A percentile compares a stretch with the other conserved stretches of the same genome.
phyloP scores from a whole-genome alignment of 2,888 invertebrate genomes.

The Proisotoma minuta region DNA sequence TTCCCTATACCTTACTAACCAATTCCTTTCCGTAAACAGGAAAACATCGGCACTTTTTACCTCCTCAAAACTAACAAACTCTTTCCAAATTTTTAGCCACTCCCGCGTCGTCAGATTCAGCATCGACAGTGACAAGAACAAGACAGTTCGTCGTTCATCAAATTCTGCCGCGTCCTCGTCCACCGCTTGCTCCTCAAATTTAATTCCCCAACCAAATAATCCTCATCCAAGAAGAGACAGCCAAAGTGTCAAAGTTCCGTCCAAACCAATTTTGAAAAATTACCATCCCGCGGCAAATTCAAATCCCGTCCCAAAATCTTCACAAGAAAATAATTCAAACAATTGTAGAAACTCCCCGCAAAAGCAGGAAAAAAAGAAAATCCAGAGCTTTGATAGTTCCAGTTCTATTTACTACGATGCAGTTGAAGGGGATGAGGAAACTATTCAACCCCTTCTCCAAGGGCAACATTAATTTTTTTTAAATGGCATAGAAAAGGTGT shows the following conservation, averaged over 20 bases:
- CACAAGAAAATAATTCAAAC: too few relatives aligned
- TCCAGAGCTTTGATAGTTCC: conserved; percentile 9
- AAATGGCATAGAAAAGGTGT: too few relatives aligned
- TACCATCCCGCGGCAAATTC: neutral
- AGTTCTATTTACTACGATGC: conserved; percentile 10
- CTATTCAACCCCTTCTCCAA: conserved; percentile 4
- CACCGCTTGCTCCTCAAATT: too few relatives aligned
- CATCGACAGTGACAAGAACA: neutral
- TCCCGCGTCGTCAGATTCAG: neutral
- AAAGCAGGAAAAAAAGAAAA: too few relatives aligned
- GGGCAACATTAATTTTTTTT: too few relatives aligned
- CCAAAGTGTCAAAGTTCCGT: too few relatives aligned
- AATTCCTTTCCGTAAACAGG: too few relatives aligned
- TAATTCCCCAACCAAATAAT: neutral
- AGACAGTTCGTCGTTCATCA: neutral
- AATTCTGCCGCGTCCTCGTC: neutral
- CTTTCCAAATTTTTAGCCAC: neutral
- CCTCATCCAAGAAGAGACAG: neutral
- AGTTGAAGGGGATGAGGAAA: neutral
- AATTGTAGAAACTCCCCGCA: neutral
- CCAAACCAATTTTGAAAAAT: conserved; percentile 12
- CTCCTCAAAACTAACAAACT: neutral
- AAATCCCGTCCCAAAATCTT: neutral
- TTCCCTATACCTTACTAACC: too few relatives aligned
- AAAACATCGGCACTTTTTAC: too few relatives aligned